Base-by-base conservation (phyloP, 37 sponge, comb jelly and placozoan species). In the Mnemiopsis leidyi region DNA sequence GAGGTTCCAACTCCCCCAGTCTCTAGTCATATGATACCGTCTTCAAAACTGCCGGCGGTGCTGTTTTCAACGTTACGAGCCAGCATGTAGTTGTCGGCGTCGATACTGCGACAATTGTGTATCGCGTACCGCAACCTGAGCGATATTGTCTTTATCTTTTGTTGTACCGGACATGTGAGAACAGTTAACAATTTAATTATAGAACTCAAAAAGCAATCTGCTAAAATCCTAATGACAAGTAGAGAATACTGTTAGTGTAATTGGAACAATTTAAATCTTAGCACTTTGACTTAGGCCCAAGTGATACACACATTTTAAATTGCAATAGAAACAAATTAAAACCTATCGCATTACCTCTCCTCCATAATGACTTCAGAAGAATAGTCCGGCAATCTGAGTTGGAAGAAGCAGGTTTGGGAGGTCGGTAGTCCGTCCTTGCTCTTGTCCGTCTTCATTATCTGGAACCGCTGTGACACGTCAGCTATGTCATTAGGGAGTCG, bases 401-500 rank as follows among this genome's bases (percentile, higher is more conserved):
- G 97, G 82, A 97, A 97, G 95, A 97, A 97, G 69, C 97, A 97
- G 23, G 97, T 97, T 48, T 97, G 97, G 30, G 97, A 69, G 7
- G 96, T 97, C 20, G 97, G 97, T 0, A 97, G 95, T 76, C 93
- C 76, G 38, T 97, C 95, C 24, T 61, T 61, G 28, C 69, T 95
- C 96, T 94, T 92, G 21, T 93, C 93, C 7, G 69, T 92, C 73
- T 96, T 96, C 69, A 96, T 93, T 83, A 97, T 93, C 76, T 95
- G 95, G 82, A 97, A 96, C 82, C 95, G 68, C 75, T 97, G 97
- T 23, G 94, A 90, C 30, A 97, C 94, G 37, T 97, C 98, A 38
- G 94, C 95, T 40, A 96, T 95, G 31, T 94, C 93, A 32, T 93
- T 39, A 30, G 98, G 98, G 1, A 97, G 94, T 20, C 96, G 93